Evolutionary conservation across 2,113 vertebrate species (phyloP).

Genomic region (Phyllostomus discolor): DNA sequence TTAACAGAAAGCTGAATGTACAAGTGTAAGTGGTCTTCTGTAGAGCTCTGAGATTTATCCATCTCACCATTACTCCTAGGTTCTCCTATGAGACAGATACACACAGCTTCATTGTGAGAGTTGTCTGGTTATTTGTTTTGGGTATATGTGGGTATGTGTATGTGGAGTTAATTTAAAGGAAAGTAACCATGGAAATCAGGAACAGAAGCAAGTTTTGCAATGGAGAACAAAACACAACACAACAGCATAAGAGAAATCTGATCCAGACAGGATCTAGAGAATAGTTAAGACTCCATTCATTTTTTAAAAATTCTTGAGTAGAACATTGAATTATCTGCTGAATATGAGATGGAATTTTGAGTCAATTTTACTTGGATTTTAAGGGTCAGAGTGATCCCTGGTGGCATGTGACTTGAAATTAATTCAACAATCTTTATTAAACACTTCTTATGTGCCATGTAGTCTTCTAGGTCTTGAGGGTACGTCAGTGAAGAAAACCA

Average conservation of each 20-base stretch:
- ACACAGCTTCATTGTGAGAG: neutral
- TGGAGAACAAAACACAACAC: neutral
- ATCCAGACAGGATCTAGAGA: neutral
- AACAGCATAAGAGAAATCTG: neutral
- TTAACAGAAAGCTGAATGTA: neutral
- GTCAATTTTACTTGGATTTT: neutral
- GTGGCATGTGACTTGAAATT: neutral
- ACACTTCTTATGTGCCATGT: accelerated
- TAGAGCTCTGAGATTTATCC: neutral
- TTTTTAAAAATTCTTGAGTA: neutral
- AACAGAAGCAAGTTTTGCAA: neutral
- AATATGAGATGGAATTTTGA: neutral
- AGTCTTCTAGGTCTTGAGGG: neutral
- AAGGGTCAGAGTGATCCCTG: neutral
- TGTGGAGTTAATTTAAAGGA: neutral
- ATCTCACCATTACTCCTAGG: neutral
- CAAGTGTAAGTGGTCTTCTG: neutral
- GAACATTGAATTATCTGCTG: neutral
- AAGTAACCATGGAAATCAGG: neutral
- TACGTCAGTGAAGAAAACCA: neutral
- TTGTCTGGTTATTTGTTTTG: neutral
- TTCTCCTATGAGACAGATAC: neutral
- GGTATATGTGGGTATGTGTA: neutral
- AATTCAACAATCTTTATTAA: slow-evolving; percentile 31
- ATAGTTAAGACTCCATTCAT: neutral